phyloP scores from a whole-genome alignment of 2,888 invertebrate species.

The Xestia xanthographa region DNA sequence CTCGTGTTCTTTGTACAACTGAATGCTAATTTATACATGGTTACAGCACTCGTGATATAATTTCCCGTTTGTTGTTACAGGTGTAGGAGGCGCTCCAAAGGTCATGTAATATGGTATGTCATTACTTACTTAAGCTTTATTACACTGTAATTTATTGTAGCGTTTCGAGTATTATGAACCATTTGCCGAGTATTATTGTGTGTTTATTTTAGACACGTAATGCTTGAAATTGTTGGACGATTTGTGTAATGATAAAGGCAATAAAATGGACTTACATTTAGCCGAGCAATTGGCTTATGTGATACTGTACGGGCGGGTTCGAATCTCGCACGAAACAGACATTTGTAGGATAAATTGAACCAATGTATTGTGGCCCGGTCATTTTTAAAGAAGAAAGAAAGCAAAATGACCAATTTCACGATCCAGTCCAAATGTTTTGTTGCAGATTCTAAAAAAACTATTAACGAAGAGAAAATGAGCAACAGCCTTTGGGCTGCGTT shows the following conservation, averaged over 20 bases:
- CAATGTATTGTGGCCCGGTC: neutral
- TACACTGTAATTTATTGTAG: constrained; percentile 53
- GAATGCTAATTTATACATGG: constrained; percentile 63
- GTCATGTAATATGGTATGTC: constrained; percentile 73
- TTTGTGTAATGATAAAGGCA: constrained; percentile 35
- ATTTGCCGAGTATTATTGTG: constrained; percentile 48
- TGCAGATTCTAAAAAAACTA: constrained; percentile 69
- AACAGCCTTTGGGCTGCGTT: constrained; percentile 57
- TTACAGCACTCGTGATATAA: constrained; percentile 39
- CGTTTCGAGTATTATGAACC: constrained; percentile 48
- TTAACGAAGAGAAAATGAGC: constrained; percentile 66
- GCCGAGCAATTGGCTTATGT: constrained; percentile 23
- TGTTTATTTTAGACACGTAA: constrained; percentile 51
- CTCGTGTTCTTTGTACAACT: constrained; percentile 56
- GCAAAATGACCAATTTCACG: neutral
- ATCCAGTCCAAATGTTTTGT: constrained; percentile 52
- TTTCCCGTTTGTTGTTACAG: constrained; percentile 74
- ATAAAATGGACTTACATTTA: constrained; percentile 38
- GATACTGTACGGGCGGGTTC: constrained; percentile 14
- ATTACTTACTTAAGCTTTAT: constrained; percentile 52
- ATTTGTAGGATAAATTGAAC: constrained; percentile 6
- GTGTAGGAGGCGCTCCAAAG: constrained; percentile 76
- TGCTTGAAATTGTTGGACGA: constrained; percentile 30
- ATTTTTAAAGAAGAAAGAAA: constrained; percentile 10
- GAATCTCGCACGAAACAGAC: constrained; percentile 13